Conservation (phyloP, 2,113 vertebrate genomes). For the Neofelis nebulosa region DNA sequence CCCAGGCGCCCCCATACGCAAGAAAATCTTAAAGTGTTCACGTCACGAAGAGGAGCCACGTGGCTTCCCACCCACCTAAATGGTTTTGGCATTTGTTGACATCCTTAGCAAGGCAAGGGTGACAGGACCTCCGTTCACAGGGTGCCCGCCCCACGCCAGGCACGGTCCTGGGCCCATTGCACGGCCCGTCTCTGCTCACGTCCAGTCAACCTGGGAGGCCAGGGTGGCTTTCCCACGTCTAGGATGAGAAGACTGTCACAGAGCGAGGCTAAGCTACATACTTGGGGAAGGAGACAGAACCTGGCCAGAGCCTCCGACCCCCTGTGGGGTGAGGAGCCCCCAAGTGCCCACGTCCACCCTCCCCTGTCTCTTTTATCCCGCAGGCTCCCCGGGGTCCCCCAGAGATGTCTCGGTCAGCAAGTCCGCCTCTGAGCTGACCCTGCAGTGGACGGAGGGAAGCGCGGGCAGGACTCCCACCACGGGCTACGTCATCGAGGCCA, state of each 20-base stretch:
- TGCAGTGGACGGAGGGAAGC: conserved; percentile 93
- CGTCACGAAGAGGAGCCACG: not conserved
- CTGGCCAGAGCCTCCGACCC: too few relatives aligned
- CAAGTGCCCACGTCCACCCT: not conserved
- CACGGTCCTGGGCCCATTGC: fast-evolving
- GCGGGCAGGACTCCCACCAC: conserved; percentile 88
- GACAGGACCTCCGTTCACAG: fast-evolving
- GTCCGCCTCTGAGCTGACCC: conserved; percentile 88
- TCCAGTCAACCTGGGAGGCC: fast-evolving
- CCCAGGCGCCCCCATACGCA: not conserved
- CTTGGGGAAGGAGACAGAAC: not conserved
- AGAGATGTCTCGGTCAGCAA: conserved; percentile 91
- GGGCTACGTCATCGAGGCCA: conserved; percentile 93
- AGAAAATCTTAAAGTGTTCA: not conserved
- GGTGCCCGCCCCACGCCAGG: fast-evolving
- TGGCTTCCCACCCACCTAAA: not conserved
- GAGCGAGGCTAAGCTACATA: not conserved
- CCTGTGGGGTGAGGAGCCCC: not conserved
- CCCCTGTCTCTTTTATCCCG: not conserved
- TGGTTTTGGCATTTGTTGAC: fast-evolving
- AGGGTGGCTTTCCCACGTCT: not conserved
- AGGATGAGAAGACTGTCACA: not conserved
- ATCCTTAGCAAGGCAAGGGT: fast-evolving
- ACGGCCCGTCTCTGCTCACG: fast-evolving
- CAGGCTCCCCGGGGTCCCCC: conserved; percentile 94